A percentile compares a stretch with the other conserved stretches of the same genome.
Conservation (phyloP, 2,888 invertebrate genomes). For the Stenotaenia linearis region DNA sequence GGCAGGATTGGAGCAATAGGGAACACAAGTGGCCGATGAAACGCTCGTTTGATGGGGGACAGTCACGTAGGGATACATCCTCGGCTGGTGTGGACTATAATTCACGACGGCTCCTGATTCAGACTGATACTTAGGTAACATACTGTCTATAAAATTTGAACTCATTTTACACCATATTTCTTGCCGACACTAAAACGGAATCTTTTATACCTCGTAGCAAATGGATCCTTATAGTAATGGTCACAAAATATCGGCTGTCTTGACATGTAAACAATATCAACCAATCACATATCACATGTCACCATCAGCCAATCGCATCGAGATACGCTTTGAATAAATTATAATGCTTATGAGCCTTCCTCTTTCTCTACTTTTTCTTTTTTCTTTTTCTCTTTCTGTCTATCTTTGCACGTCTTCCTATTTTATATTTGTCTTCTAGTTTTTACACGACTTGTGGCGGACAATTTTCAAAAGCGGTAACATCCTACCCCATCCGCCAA, state of each 20-base stretch:
- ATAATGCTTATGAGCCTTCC: constrained; percentile 33
- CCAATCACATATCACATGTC: constrained; percentile 37
- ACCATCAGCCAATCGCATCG: constrained; percentile 38
- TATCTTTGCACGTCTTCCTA: constrained; percentile 35
- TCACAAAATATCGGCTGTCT: constrained; percentile 37
- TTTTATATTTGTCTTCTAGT: constrained; percentile 36
- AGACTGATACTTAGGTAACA: constrained; percentile 87
- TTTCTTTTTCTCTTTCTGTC: constrained; percentile 34
- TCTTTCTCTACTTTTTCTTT: constrained; percentile 36
- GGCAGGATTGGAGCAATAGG: constrained; percentile 53
- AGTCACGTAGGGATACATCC: constrained; percentile 90
- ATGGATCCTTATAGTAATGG: constrained; percentile 37
- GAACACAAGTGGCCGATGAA: constrained; percentile 58
- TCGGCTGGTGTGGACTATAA: constrained; percentile 58
- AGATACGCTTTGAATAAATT: constrained; percentile 36
- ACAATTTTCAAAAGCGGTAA: not conserved
- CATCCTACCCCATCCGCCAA: not conserved
- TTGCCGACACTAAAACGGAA: constrained; percentile 39
- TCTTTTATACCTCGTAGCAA: constrained; percentile 38
- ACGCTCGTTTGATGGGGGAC: constrained; percentile 56
- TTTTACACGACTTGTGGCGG: not conserved
- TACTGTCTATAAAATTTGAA: constrained; percentile 97
- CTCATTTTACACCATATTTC: constrained; percentile 63
- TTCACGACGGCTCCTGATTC: constrained; percentile 45
- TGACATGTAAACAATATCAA: constrained; percentile 38